Evolutionary conservation across 1,140 invertebrate genomes (phyloP), one percentile per base, ranked within the genome.

Genomic region (Bombus pascuorum): DNA sequence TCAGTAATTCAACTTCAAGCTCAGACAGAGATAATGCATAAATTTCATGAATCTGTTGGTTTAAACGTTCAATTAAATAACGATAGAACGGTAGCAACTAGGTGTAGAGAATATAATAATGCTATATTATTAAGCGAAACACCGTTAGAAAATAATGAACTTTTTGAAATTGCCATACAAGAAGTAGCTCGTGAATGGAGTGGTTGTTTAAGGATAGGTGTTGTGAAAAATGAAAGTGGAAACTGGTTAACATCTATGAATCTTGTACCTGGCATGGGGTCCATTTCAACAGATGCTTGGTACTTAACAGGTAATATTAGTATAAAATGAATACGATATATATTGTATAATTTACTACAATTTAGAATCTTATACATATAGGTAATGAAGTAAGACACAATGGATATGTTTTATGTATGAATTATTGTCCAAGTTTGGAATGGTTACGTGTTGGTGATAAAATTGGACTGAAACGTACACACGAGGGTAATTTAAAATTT

Each of bases 371-470:
- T 68, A 94, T 88, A 89, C 95, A 96, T 91, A 85, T 93, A 95
- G 96, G 97, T 53, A 96, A 97, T 94, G 96, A 97, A 94, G 95
- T 98, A 77, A 94, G 96, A 87, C 95, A 96, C 83, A 96, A 96
- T 88, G 96, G 96, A 86, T 94, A 96, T 74, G 93, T 96, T 77
- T 94, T 96, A 71, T 96, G 95, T 80, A 96, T 95, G 75, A 96
- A 96, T 91, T 98, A 96, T 89, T 96, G 97, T 86, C 97, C 97
- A 0, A 98, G 97, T 80, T 95, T 98, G 75, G 97, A 98, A 87
- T 98, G 97, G 96, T 92, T 99, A 12, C 95, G 97, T 42, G 96
- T 97, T 3, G 97, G 97, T 1, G 98, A 97, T 93, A 96, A 97
- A 77, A 95, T 97, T 28, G 97, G 97, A 2, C 90, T 97, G 25